Evolutionary conservation across 2,888 invertebrate species (phyloP), one percentile per base, ranked within the genome.

Genomic region (Chaitophorus viminalis): DNA sequence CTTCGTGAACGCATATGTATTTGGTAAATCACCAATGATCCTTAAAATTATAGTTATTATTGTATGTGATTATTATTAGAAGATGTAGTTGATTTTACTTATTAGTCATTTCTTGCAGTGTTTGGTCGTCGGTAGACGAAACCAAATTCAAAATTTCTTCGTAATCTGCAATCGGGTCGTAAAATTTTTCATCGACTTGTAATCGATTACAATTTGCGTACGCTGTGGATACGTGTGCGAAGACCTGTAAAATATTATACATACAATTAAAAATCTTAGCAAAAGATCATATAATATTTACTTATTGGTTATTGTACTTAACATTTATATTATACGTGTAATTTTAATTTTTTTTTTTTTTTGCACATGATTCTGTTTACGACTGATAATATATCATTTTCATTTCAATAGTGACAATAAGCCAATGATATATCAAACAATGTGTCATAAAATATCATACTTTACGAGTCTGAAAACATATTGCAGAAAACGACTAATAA

Each of bases 1-100:
- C 92, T 97, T 97, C 2, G 97, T 97, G 91, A 95, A 96, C 0
- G 96, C 95, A 92, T 97, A 97, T 0, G 96, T 96, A 91, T 97
- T 97, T 0, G 97, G 97, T 93, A 96, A 95, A 84, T 91, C 90
- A 33, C 91, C 91, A 33, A 92, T 89, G 54, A 92, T 86, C 54
- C 90, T 90, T 72, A 36, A 83, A 83, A 83, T 52, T 21, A 31
- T 46, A 72, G 8, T 72, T 52, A 9, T 31, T 33, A 70, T 70
- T 25, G n/a, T 25, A 25, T 11, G 25, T n/a, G 9, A 68, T 39
- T 25, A n/a, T 29, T 29, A 29, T 4, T 17, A 70, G 29, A 14
- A 70, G 36, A 74, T 29, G 11, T 33, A 36, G 9, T 29, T 25
- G n/a, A n/a, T n/a, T 90, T 90, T 90, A 91, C 91, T 90, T 90